Percentiles rank a stretch among this genome's conserved stretches.
Evolutionary conservation across 2,888 invertebrate species (phyloP).

Genomic region (Dynastes maya): DNA sequence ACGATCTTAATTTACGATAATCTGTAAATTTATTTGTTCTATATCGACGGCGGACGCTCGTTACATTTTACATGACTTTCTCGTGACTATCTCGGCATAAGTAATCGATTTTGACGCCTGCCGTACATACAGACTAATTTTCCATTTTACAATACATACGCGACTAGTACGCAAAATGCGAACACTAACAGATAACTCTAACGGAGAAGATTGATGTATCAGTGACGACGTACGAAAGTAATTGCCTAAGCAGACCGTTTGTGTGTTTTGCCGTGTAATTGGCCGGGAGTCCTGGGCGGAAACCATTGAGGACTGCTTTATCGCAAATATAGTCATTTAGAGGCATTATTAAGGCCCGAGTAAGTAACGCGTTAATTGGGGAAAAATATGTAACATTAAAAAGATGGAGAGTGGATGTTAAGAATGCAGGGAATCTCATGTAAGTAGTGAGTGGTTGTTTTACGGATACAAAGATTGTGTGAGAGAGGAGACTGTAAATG

Average conservation of each 20-base stretch:
- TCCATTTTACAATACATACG: slow-evolving; percentile 35
- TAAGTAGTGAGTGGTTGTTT: slow-evolving; percentile 13
- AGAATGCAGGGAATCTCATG: slow-evolving; percentile 34
- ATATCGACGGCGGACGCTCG: slow-evolving; percentile 42
- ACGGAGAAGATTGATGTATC: slow-evolving; percentile 42
- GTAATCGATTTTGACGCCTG: slow-evolving; percentile 51
- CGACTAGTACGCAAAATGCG: slow-evolving; percentile 17
- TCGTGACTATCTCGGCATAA: slow-evolving; percentile 48
- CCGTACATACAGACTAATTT: slow-evolving; percentile 49
- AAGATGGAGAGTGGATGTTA: slow-evolving; percentile 38
- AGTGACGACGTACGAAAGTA: slow-evolving; percentile 42
- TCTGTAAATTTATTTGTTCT: slow-evolving; percentile 46
- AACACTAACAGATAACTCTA: slow-evolving; percentile 30
- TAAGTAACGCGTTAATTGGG: slow-evolving; percentile 47
- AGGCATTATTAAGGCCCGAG: slow-evolving; percentile 26
- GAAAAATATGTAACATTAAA: slow-evolving; percentile 48
- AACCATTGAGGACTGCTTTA: slow-evolving; percentile 31
- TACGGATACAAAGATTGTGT: slow-evolving; percentile 20
- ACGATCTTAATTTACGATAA: slow-evolving; percentile 47
- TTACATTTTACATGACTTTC: slow-evolving; percentile 51
- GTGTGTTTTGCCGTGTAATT: slow-evolving; percentile 38
- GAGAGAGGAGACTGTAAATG: slow-evolving; percentile 24
- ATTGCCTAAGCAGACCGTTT: slow-evolving; percentile 24
- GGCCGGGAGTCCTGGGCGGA: slow-evolving; percentile 30
- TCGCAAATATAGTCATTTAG: slow-evolving; percentile 48